These are phyloP conservation scores for Zhuqinia jingwanae DNA, from an alignment of 2,888 invertebrate species.

Conservation along the genomic window DNA sequence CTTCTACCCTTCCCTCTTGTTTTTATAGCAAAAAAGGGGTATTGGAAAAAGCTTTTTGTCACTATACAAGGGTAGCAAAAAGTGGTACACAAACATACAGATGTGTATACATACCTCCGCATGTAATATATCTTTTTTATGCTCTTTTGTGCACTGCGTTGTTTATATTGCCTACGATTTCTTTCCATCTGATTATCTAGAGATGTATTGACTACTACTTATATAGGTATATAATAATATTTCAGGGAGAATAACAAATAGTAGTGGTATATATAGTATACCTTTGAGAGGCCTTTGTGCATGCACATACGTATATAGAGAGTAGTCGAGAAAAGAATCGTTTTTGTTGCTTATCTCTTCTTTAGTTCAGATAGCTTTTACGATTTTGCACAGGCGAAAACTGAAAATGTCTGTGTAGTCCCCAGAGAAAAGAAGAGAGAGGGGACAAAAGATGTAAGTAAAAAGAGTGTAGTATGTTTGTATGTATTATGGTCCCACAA, in stretches of 20 bases:
- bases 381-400: no score
- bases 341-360: conserved; percentile 21
- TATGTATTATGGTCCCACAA: no score
- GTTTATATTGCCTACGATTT: neutral
- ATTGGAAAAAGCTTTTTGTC: neutral
- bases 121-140: neutral
- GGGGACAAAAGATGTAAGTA: no score
- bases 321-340: no score
- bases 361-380: neutral
- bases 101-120: neutral
- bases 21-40: conserved; percentile 28
- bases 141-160: neutral
- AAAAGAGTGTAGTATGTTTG: no score
- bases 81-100: neutral
- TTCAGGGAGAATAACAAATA: neutral
- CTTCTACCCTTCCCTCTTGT: conserved; percentile 31
- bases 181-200: neutral
- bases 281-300: no score
- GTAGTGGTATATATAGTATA: neutral
- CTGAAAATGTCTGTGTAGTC: neutral
- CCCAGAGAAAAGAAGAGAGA: no score
- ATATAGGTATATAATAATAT: neutral
- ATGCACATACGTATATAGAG: no score
- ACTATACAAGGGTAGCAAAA: neutral
- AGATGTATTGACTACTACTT: neutral